Conservation (phyloP, 2,113 vertebrate species). For the Empidonax alnorum region DNA sequence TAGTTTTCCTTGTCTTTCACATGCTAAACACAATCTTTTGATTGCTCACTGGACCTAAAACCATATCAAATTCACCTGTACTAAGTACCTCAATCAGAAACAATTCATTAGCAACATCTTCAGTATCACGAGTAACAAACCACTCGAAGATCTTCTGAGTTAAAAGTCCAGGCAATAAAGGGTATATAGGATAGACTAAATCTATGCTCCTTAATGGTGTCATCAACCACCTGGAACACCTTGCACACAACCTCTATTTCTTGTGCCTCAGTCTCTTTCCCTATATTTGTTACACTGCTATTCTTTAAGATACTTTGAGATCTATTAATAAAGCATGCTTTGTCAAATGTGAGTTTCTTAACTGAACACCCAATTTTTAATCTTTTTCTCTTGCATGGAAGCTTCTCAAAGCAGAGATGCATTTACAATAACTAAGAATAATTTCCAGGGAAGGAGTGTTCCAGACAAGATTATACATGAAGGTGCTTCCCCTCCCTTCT, state of each 20-base stretch:
- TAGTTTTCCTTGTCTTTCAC: background rate
- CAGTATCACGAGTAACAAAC: background rate
- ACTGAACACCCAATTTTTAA: background rate
- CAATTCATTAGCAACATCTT: background rate
- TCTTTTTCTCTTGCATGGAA: background rate
- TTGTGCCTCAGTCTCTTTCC: background rate
- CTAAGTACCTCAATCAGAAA: background rate
- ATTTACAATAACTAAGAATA: background rate
- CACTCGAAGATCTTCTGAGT: background rate
- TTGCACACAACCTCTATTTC: background rate
- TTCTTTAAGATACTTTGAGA: background rate
- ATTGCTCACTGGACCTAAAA: background rate
- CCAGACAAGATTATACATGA: background rate
- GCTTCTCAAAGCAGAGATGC: background rate
- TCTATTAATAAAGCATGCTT: background rate
- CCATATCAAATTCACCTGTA: background rate
- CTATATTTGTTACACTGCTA: background rate
- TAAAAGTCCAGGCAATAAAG: background rate
- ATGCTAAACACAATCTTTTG: background rate
- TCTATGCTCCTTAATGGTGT: background rate
- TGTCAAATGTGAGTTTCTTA: background rate
- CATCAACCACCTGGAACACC: background rate
- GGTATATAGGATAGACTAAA: background rate
- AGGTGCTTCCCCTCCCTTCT: background rate
- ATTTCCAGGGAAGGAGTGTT: background rate